These are phyloP conservation scores for Cotesia glomerata DNA, from an alignment of 1,140 invertebrate genomes.

Conservation along the genomic window DNA sequence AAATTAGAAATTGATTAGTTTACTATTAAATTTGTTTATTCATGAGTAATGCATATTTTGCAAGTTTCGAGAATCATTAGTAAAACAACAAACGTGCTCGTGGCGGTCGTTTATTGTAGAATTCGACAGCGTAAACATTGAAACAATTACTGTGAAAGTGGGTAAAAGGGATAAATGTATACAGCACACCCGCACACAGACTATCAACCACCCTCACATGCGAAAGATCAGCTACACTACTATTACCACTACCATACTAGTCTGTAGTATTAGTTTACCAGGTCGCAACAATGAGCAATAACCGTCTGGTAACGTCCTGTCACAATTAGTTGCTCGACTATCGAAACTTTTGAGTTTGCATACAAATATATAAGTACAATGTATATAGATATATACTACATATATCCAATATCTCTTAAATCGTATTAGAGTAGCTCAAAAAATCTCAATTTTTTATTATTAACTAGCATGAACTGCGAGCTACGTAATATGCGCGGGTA, in stretches of 20 bases:
- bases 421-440: no score
- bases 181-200: no score
- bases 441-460: no score
- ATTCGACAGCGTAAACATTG: conserved; percentile 7
- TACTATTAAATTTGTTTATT: conserved; percentile 1
- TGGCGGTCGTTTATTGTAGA: conserved; percentile 2
- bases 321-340: not conserved
- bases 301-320: not conserved
- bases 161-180: no score
- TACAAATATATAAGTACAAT: not conserved
- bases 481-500: no score
- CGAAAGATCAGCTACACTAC: no score
- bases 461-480: no score
- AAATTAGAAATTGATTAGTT: conserved; percentile 1
- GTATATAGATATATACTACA: not conserved
- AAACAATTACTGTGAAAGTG: not conserved
- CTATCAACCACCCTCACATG: no score
- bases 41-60: conserved; percentile 9
- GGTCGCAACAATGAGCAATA: conserved; percentile 7
- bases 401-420: no score
- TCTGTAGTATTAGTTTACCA: no score
- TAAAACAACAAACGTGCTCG: not conserved
- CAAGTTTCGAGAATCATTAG: conserved; percentile 3
- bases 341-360: not conserved
- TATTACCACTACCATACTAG: no score